A percentile compares a stretch with the other conserved stretches of the same genome.
phyloP scores from a whole-genome alignment of 2,113 vertebrate species.

The Tragelaphus strepsiceros region DNA sequence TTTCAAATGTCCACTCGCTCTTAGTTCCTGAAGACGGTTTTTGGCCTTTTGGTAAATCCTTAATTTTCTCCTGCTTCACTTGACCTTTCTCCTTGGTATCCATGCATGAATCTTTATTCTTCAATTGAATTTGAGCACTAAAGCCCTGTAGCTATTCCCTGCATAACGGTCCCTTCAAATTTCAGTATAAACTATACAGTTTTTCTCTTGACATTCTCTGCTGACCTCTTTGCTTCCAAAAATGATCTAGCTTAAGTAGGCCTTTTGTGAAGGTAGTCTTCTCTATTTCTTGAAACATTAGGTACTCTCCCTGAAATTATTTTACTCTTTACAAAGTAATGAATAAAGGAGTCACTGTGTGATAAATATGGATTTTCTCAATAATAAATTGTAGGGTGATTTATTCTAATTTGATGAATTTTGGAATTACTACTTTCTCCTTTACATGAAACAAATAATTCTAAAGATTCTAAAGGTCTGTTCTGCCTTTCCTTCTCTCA shows the following conservation, averaged over 20 bases:
- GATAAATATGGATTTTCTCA: neutral
- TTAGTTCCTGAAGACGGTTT: neutral
- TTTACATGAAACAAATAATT: neutral
- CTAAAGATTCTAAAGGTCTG: neutral
- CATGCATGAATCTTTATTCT: constrained; percentile 32
- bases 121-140: neutral
- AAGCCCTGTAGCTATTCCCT: constrained; percentile 29
- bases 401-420: neutral
- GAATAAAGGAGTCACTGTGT: neutral
- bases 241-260: constrained; percentile 15
- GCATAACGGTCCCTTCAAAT: neutral
- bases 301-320: neutral
- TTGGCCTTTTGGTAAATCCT: constrained; percentile 50
- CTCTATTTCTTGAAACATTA: constrained; percentile 35
- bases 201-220: constrained; percentile 47
- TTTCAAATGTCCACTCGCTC: neutral
- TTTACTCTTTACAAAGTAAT: constrained; percentile 34
- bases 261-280: constrained; percentile 25
- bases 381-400: neutral
- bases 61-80: constrained; percentile 29
- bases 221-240: neutral
- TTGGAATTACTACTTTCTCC: neutral
- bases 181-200: neutral
- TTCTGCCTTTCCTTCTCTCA: neutral
- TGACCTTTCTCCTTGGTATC: constrained; percentile 52